A percentile compares a stretch with the other conserved stretches of the same genome.
Evolutionary conservation across 2,888 invertebrate species (phyloP).

Genomic region (Microplitis deprimator): DNA sequence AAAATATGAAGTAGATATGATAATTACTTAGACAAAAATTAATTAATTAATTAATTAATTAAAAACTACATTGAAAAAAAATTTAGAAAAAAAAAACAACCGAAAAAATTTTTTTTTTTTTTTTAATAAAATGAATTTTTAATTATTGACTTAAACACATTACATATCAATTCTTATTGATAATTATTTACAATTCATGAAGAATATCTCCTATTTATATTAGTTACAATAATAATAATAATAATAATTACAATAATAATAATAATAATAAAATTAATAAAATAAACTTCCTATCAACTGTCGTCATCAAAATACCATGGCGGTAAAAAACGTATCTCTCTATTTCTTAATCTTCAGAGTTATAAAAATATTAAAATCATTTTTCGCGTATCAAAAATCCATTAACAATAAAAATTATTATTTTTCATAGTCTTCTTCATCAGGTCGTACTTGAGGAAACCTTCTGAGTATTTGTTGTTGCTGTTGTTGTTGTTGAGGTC

Average conservation of each 20-base stretch:
- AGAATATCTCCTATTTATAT: slow-evolving; percentile 28
- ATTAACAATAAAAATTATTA: not conserved
- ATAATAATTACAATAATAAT: not conserved
- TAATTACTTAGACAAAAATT: slow-evolving; percentile 28
- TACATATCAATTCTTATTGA: slow-evolving; percentile 51
- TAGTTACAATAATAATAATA: slow-evolving; percentile 21
- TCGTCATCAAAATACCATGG: not conserved
- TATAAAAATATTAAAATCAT: no score
- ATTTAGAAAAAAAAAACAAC: slow-evolving; percentile 6
- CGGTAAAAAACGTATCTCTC: not conserved
- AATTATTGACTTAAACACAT: slow-evolving; percentile 44
- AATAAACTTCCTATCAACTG: no score
- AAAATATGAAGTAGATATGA: slow-evolving; percentile 36
- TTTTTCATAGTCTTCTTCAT: slow-evolving; percentile 67
- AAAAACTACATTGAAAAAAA: not conserved
- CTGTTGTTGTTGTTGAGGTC: slow-evolving; percentile 75
- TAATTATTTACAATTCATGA: slow-evolving; percentile 56
- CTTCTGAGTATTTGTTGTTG: slow-evolving; percentile 66
- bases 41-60: slow-evolving; percentile 10
- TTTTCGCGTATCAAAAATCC: not conserved
- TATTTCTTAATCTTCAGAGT: no score
- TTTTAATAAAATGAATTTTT: slow-evolving; percentile 26
- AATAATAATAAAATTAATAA: slow-evolving; percentile 10
- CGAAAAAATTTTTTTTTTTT: slow-evolving; percentile 26
- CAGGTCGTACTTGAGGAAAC: slow-evolving; percentile 67